Evolutionary conservation across 2,797 vertebrate species (phyloP).

Genomic region (Otolemur crassicaudatus): DNA sequence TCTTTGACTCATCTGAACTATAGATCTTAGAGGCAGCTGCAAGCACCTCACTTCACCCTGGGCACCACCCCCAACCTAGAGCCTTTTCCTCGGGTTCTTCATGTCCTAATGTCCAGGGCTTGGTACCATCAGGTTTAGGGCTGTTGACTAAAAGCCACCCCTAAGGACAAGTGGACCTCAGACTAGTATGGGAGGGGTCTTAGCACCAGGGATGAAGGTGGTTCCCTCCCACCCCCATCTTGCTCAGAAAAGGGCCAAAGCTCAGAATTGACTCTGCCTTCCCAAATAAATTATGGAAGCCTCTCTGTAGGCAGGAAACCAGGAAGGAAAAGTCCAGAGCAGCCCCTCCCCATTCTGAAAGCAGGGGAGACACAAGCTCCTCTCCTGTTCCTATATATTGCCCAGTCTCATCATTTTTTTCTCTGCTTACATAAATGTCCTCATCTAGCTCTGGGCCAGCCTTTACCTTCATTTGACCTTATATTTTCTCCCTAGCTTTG

Average conservation of each 20-base stretch:
- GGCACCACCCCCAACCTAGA: not conserved
- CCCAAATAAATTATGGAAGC: conserved; percentile 46
- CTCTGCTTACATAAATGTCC: not conserved
- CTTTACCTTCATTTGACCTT: not conserved
- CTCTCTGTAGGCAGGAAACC: conserved; percentile 50
- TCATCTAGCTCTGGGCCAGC: not conserved
- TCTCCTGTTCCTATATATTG: not conserved
- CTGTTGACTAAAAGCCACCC: not conserved
- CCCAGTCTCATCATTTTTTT: not conserved
- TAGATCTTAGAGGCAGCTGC: not conserved
- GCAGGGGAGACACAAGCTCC: not conserved
- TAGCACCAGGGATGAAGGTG: not conserved
- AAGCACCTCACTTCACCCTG: not conserved
- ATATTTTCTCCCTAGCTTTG: conserved; percentile 17
- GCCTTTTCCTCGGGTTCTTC: not conserved
- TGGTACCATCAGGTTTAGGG: not conserved
- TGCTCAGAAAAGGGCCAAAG: not conserved
- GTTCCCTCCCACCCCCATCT: not conserved
- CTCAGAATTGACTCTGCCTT: not conserved
- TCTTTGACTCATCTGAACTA: not conserved
- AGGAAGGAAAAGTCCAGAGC: not conserved
- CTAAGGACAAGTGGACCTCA: not conserved
- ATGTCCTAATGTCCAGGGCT: not conserved
- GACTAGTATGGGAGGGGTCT: not conserved
- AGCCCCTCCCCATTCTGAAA: not conserved